Conservation (phyloP, 2,888 invertebrate genomes). For the Phengaris alcon region DNA sequence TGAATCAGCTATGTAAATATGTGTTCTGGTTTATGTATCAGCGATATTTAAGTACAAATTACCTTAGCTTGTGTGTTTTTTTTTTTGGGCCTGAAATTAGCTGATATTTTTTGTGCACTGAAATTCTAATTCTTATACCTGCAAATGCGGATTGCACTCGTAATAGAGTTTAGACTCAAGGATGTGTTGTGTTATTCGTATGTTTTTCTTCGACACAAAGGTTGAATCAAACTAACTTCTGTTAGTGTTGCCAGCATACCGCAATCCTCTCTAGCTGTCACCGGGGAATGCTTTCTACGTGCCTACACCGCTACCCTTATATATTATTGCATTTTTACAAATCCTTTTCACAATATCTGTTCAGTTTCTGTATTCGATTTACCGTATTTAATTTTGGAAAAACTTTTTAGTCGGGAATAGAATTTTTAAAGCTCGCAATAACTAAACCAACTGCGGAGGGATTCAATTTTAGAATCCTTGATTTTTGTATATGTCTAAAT, state of each 20-base stretch:
- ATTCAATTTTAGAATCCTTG: background rate
- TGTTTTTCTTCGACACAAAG: background rate
- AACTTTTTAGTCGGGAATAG: background rate
- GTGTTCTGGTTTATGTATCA: too few species aligned
- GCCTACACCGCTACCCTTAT: background rate
- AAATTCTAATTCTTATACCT: too few species aligned
- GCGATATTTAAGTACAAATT: too few species aligned
- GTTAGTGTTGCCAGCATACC: background rate
- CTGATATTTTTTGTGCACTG: too few species aligned
- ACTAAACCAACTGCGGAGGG: background rate
- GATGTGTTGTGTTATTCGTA: too few species aligned
- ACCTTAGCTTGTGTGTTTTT: too few species aligned
- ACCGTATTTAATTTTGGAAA: too few species aligned
- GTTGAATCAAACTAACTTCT: background rate
- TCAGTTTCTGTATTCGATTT: slow-evolving; percentile 9
- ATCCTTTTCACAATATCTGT: slow-evolving; percentile 9
- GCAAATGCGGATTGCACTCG: too few species aligned
- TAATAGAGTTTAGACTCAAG: too few species aligned
- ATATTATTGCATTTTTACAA: slow-evolving; percentile 12
- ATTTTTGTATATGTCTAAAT: background rate
- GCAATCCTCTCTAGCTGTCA: slow-evolving; percentile 6
- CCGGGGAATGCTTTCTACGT: slow-evolving; percentile 22
- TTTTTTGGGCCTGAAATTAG: too few species aligned
- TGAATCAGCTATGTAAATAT: too few species aligned
- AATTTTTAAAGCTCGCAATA: background rate